Percentiles rank a stretch among this genome's conserved stretches.
phyloP scores from a whole-genome alignment of 1,140 invertebrate genomes.

The Sycophaga agraensis region DNA sequence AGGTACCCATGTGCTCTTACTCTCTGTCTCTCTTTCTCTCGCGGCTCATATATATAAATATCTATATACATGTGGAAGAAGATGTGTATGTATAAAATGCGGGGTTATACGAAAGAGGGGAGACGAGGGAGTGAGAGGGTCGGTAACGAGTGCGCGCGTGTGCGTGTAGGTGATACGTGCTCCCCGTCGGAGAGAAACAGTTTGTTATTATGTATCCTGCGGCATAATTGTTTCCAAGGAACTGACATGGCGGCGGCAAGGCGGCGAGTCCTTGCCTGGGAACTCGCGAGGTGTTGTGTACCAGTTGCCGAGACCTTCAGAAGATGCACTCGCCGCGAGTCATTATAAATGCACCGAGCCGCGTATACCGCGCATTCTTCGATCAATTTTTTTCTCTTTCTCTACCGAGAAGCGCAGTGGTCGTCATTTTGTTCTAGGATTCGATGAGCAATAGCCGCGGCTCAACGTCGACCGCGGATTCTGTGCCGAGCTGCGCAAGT shows the following conservation, averaged over 20 bases:
- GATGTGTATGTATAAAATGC: slow-evolving; percentile 27
- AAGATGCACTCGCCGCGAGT: not conserved
- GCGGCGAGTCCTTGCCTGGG: slow-evolving; percentile 45
- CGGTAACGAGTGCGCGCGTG: slow-evolving; percentile 1
- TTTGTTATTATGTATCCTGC: slow-evolving; percentile 48
- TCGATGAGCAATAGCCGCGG: too few species aligned
- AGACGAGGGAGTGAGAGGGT: not conserved
- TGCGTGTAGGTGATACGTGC: slow-evolving; percentile 22
- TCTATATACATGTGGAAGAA: slow-evolving; percentile 17
- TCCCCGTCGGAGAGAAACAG: slow-evolving; percentile 34
- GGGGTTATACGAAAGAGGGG: not conserved
- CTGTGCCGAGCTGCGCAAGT: too few species aligned
- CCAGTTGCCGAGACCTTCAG: slow-evolving; percentile 5
- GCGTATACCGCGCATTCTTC: not conserved
- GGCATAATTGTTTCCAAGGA: slow-evolving; percentile 52
- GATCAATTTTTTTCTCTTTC: too few species aligned
- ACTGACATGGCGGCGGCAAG: slow-evolving; percentile 37
- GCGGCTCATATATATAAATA: not conserved
- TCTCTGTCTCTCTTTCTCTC: too few species aligned
- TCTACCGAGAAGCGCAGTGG: too few species aligned
- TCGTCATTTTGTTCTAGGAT: too few species aligned
- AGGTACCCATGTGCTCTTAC: too few species aligned
- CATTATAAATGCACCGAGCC: not conserved
- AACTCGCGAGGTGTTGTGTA: slow-evolving; percentile 40
- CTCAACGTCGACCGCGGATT: too few species aligned